phyloP scores from a whole-genome alignment of 2,888 invertebrate genomes.

The Drosophila falleni region DNA sequence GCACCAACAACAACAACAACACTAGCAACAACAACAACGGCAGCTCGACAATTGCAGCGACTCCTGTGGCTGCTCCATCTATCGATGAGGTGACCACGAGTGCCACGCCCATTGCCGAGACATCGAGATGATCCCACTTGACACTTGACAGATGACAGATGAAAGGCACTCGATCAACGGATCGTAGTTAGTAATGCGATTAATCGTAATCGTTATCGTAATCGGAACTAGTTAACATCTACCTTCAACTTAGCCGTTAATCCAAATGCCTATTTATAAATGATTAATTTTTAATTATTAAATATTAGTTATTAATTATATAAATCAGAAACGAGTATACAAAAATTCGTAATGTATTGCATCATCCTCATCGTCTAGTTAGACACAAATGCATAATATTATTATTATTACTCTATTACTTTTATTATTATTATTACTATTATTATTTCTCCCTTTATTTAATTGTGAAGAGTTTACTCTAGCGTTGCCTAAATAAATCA shows the following conservation, averaged over 20 bases:
- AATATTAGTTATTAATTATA: constrained; percentile 36
- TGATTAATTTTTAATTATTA: constrained; percentile 5
- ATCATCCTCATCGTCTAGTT: constrained; percentile 54
- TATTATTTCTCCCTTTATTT: constrained; percentile 73
- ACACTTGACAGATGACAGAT: not conserved
- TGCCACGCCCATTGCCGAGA: constrained; percentile 70
- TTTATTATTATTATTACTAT: constrained; percentile 50
- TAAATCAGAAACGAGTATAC: constrained; percentile 40
- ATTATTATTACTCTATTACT: constrained; percentile 35
- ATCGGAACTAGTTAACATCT: constrained; percentile 77
- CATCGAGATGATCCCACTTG: constrained; percentile 56
- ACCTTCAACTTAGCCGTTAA: constrained; percentile 76
- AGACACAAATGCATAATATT: constrained; percentile 39
- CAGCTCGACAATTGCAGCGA: constrained; percentile 14
- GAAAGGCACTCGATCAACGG: constrained; percentile 5
- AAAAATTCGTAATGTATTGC: constrained; percentile 50
- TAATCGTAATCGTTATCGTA: constrained; percentile 9
- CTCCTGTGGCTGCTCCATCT: constrained; percentile 22
- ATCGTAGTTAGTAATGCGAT: constrained; percentile 39
- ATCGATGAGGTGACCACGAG: constrained; percentile 82
- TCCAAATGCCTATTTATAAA: constrained; percentile 65
- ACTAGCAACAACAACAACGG: constrained; percentile 23
- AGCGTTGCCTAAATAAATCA: constrained; percentile 73
- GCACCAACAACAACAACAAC: constrained; percentile 75
- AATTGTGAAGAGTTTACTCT: constrained; percentile 73